phyloP scores from a whole-genome alignment of 2,888 invertebrate species.

The Liopterus haemorrhoidalis region DNA sequence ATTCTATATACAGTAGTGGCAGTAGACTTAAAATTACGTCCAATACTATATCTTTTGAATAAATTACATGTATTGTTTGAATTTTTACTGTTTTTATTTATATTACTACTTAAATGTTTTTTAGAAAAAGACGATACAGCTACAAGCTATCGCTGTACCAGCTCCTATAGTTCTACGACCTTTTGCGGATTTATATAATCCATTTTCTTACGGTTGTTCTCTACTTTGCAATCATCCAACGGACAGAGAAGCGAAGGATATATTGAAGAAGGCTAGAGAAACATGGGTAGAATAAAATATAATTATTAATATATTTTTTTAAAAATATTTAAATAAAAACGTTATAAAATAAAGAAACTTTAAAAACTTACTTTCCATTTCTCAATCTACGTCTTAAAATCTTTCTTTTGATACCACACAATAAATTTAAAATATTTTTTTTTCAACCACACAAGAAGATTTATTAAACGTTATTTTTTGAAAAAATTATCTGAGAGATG shows the following conservation, averaged over 20 bases:
- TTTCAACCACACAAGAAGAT: background rate
- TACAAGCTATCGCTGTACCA: constrained; percentile 58
- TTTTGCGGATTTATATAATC: constrained; percentile 75
- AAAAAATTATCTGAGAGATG: constrained; percentile 1
- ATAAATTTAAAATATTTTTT: no score
- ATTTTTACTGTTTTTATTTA: background rate
- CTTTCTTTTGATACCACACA: no score
- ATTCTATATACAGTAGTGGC: constrained; percentile 3
- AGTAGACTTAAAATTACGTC: no score
- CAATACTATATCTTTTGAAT: no score
- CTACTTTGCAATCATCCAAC: constrained; percentile 82
- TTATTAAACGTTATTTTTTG: constrained; percentile 1
- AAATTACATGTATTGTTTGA: background rate
- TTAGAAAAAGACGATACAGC: constrained; percentile 44
- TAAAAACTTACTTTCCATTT: no score
- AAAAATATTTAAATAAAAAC: no score
- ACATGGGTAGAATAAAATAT: constrained; percentile 53
- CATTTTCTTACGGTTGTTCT: constrained; percentile 73
- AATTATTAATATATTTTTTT: no score
- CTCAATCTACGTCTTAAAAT: no score
- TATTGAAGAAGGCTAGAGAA: constrained; percentile 65
- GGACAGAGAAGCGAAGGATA: constrained; percentile 64
- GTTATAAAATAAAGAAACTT: no score
- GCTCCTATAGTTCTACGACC: constrained; percentile 72
- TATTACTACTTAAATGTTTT: constrained; percentile 12